Conservation (phyloP, 2,888 invertebrate genomes). For the Raillietiella orientalis region DNA sequence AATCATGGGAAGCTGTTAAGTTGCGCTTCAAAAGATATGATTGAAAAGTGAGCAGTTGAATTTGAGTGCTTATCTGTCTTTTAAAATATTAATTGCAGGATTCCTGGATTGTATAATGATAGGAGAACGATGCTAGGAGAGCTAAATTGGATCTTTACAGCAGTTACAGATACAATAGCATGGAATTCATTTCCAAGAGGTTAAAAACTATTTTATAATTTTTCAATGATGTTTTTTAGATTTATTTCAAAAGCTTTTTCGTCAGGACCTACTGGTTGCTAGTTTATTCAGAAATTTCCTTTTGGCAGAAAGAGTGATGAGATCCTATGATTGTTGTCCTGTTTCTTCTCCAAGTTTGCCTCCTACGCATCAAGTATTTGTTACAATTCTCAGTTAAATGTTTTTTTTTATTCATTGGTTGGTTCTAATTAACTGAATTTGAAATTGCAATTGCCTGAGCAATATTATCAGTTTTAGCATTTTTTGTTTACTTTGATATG, state of each 20-base stretch:
- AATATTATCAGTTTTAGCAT: not conserved
- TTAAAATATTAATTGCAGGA: conserved; percentile 29
- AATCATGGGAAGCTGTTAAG: conserved; percentile 47
- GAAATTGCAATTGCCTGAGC: not conserved
- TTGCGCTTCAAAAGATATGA: conserved; percentile 42
- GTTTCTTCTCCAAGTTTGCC: conserved; percentile 71
- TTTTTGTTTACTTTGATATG: conserved; percentile 1
- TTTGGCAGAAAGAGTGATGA: conserved; percentile 76
- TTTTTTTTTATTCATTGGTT: no score
- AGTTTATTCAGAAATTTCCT: conserved; percentile 88
- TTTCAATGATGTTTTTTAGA: conserved; percentile 28
- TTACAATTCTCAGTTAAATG: not conserved
- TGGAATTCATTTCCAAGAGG: conserved; percentile 83
- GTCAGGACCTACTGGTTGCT: conserved; percentile 92
- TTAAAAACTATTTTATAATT: conserved; percentile 12
- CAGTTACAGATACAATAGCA: conserved; percentile 96
- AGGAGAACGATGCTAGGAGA: conserved; percentile 90
- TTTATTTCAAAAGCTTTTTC: conserved; percentile 77
- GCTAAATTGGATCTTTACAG: conserved; percentile 98
- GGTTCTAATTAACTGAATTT: not conserved
- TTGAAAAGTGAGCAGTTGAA: conserved; percentile 52
- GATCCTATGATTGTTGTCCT: conserved; percentile 90
- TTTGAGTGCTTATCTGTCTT: no score
- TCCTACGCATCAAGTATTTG: conserved; percentile 35
- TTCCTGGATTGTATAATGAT: conserved; percentile 80